Base-by-base conservation (phyloP, 2,797 vertebrate species). In the Neostethus bicornis region DNA sequence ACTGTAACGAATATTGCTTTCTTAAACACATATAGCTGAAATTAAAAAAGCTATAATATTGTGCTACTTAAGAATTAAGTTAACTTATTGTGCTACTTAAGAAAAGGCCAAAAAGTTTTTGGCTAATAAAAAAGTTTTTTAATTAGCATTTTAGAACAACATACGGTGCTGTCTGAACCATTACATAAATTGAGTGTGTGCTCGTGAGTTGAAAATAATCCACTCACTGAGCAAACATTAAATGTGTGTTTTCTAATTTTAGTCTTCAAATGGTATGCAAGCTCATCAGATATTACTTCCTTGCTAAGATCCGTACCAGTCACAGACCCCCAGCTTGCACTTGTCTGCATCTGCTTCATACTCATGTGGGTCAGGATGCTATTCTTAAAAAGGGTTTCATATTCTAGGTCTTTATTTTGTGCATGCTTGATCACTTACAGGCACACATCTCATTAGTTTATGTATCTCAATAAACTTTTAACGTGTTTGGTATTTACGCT, bases 351-450 rank as follows among this genome's bases (percentile, higher is more conserved):
- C 63, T 72, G 61, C 54, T 41, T 66, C 57, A 62, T 55, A 59
- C 61, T 69, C 76, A 75, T 75, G 72, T 76, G 80, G 69, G 70
- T 83, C 81, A 73, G 39, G 35, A 52, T 69, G 75, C 83, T 89
- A 83, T 87, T 89, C 84, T 84, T 86, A 68, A 77, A 80, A 77
- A 79, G 83, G 77, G 77, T 80, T 73, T 88, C 80, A 85, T 80
- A 81, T 86, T 85, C 79, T 80, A 60, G 39, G 56, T 62, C 54
- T 89, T 85, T 79, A 85, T 80, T 87, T 80, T 59, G 56, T 77
- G 49, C 72, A 55, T 43, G 61, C 69, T 52, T 73, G 56, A 46
- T 57, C 75, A 58, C 83, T 83, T 74, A 83, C 81, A 87, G 81
- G 70, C 81, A 85, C 57, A 53, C 66, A 60, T 70, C 77, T 66